Base-by-base conservation (phyloP, 2,797 vertebrate species). In the Sebastes kiyomatsui region DNA sequence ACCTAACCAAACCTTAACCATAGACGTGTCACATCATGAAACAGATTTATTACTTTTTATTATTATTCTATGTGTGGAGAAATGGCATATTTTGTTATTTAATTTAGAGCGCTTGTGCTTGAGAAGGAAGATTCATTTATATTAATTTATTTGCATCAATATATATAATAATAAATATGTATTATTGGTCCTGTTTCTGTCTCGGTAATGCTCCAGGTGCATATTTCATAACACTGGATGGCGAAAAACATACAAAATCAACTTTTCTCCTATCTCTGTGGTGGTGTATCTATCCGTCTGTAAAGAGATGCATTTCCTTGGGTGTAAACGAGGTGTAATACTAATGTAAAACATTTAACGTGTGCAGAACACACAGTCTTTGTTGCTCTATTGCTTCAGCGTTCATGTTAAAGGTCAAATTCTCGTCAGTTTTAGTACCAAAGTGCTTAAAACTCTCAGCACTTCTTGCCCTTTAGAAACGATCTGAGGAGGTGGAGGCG, bases 211-310 rank as follows among this genome's bases (percentile, higher is more conserved):
- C 35, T 38, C 35, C 35, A 38, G 38, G 38, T 18, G 42, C 42
- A 46, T 46, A 46, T 46, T 46, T 0, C 42, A 46, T 46, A 18
- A 46, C 14, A 42, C 38, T 42, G 38, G 38, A 42, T 16, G 14
- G 6, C 14, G 14, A 1, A 49, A 20, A 49, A 49, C 42, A 52
- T 0, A 52, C 49, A 52, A 52, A n/a, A n/a, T 52, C 49, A 0
- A 52, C 49, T 52, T n/a, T 20, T 52, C 18, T 52, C 4, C 7
- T 0, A n/a, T n/a, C 49, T 52, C 20, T n/a, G 20, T n/a, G 18
- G 49, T 49, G 42, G 0, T 0, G 42, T 49, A 0, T 49, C 42
- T 49, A 7, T 46, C 0, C 1, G 20, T 52, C 49, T 0, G 20
- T 52, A n/a, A 52, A n/a, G 49, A 52, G 46, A 49, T 20, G 18